Conservation (phyloP, 2,113 vertebrate genomes). For the Odontesthes bonariensis region DNA sequence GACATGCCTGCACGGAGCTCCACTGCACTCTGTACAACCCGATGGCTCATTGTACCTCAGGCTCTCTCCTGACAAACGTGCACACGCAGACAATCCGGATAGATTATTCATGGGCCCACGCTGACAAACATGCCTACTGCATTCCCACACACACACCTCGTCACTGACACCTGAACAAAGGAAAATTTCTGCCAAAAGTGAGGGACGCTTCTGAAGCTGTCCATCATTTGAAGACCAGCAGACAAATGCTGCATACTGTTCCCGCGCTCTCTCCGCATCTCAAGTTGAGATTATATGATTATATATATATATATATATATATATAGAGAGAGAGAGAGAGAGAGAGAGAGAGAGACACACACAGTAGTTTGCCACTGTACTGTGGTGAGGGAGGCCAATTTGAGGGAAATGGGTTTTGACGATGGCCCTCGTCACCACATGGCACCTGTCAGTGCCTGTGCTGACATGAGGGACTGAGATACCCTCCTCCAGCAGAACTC, state of each 20-base stretch:
- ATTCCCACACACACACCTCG: constrained; percentile 19
- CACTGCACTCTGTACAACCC: constrained; percentile 24
- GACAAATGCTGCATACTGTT: constrained; percentile 26
- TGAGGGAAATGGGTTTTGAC: constrained; percentile 61
- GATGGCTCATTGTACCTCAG: constrained; percentile 29
- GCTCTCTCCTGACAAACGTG: constrained; percentile 24
- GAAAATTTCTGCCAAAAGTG: constrained; percentile 25
- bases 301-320: neutral
- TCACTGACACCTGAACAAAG: constrained; percentile 23
- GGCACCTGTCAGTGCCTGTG: constrained; percentile 69
- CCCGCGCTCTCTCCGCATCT: constrained; percentile 8
- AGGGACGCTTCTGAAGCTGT: constrained; percentile 19
- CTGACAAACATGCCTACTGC: constrained; percentile 18
- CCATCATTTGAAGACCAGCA: constrained; percentile 19
- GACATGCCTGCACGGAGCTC: constrained; percentile 29
- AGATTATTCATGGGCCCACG: constrained; percentile 11
- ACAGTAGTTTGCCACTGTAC: constrained; percentile 1
- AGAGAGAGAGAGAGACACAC: too few species aligned
- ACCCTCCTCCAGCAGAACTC: constrained; percentile 7
- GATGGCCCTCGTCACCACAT: constrained; percentile 54
- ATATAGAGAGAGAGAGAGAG: neutral
- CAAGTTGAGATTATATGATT: constrained; percentile 17
- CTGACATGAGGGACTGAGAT: constrained; percentile 60
- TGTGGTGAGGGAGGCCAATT: constrained; percentile 49
- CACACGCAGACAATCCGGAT: neutral